Evolutionary conservation across 2,888 invertebrate genomes (phyloP).

Genomic region (Acanthosepion lycidas): DNA sequence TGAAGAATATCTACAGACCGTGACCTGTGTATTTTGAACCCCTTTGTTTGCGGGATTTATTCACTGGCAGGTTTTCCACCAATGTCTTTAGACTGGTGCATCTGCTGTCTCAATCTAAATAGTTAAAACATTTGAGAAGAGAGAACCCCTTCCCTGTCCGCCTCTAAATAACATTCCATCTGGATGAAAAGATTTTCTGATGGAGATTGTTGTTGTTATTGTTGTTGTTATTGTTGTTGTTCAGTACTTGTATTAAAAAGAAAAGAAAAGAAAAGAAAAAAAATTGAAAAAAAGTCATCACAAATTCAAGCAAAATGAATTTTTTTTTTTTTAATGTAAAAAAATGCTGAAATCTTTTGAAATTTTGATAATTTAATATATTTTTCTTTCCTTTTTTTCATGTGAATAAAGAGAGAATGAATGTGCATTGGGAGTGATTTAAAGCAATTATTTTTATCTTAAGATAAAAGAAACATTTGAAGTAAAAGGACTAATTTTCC

Average conservation of each 20-base stretch:
- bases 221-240: constrained; percentile 33
- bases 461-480: not conserved
- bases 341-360: not conserved
- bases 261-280: not conserved
- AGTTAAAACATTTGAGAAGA: no score
- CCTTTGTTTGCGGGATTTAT: not conserved
- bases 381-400: not conserved
- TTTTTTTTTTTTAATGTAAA: not conserved
- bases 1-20: not conserved
- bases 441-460: not conserved
- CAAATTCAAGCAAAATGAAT: not conserved
- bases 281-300: not conserved
- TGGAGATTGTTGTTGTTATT: constrained; percentile 33
- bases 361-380: constrained; percentile 25
- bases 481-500: not conserved
- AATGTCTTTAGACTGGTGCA: not conserved
- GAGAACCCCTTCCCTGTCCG: not conserved
- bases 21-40: not conserved
- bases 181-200: not conserved
- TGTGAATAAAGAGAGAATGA: not conserved
- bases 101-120: not conserved
- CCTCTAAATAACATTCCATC: not conserved
- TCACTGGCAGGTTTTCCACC: not conserved
- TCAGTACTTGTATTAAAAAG: constrained; percentile 33
- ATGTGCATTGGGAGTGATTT: not conserved